Evolutionary conservation across 53 echinoderm and acorn worm species (phyloP), one percentile per base, ranked within the genome.

Genomic region (Arbacia lixula): DNA sequence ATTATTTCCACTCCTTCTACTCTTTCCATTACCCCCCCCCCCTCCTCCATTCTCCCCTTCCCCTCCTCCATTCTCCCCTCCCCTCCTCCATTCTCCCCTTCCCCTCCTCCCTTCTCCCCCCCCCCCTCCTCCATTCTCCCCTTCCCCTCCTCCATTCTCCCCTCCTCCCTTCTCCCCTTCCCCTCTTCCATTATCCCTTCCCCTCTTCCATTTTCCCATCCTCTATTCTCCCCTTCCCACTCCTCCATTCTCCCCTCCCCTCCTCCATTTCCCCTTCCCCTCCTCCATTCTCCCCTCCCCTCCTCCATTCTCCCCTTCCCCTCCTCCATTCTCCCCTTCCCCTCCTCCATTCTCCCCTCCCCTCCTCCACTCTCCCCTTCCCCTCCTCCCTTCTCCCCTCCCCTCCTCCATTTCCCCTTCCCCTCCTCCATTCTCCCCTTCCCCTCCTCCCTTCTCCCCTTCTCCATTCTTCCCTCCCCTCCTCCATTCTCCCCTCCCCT

Each of bases 81-180:
- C n/a, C n/a, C n/a, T n/a, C n/a, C n/a, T n/a, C n/a, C n/a, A n/a
- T n/a, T n/a, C n/a, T n/a, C n/a, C n/a, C n/a, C n/a, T n/a, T n/a
- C n/a, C n/a, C n/a, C n/a, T n/a, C n/a, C n/a, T n/a, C n/a, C n/a
- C n/a, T n/a, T n/a, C n/a, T n/a, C n/a, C n/a, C n/a, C n/a, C n/a
- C n/a, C n/a, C n/a, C n/a, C n/a, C n/a, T n/a, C n/a, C n/a, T n/a
- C n/a, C n/a, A n/a, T n/a, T n/a, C n/a, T n/a, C n/a, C n/a, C n/a
- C n/a, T n/a, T n/a, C n/a, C n/a, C n/a, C n/a, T n/a, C 2, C 30
- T 17, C 38, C 8, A 66, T 66, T 89, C 92, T 2, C 21, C 20
- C 12, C 55, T 22, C 25, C 55, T 22, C 8, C 21, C 20, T 19
- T 1, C 1, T 0, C 1, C 20, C 12, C 0, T 2, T 3, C 55